Evolutionary conservation across 2,888 invertebrate species (phyloP), one percentile per base, ranked within the genome.

Genomic region (Acronicta alni): DNA sequence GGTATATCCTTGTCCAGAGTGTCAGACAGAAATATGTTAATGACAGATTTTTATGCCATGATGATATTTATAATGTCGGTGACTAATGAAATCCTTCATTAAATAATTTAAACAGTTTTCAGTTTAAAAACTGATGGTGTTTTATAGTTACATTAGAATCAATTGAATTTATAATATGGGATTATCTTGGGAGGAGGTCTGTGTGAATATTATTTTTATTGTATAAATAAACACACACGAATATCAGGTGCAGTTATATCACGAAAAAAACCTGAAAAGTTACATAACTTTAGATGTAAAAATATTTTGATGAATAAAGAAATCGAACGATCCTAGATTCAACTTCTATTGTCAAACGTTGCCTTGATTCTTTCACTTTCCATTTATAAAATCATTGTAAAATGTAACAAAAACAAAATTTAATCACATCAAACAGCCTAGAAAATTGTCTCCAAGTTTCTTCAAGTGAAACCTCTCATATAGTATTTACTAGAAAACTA

Each of bases 1-100:
- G 64, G 64, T 59, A 70, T 72, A 72, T 75, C 74, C 74, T 75
- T 75, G 76, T 73, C 60, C 60, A 52, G 46, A 52, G 51, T 75
- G 67, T 55, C 73, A 73, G 73, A 43, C 47, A 53, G 52, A 63
- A 63, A 54, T 67, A 67, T 69, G 52, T 76, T 67, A 69, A 63
- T 75, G 57, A 53, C 43, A 16, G 42, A 43, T 75, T 43, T 43
- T 71, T 75, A 75, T 72, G 63, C 72, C 76, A 74, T 54, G 58
- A 30, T 23, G 65, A 44, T 30, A 42, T 74, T 73, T 47, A 60
- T 67, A 45, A 8, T 23, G n/a, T 18, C 15, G 37, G 49, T 47
- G 64, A 57, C 64, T 69, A 51, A 47, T 66, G 46, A 37, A 32
- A 32, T 46, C 20, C 37, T 64, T 58, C 49, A 43, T n/a, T n/a